Percentiles rank a stretch among this genome's conserved stretches.
phyloP scores from a whole-genome alignment of 2,888 invertebrate genomes.

The Tortricodes alternella region DNA sequence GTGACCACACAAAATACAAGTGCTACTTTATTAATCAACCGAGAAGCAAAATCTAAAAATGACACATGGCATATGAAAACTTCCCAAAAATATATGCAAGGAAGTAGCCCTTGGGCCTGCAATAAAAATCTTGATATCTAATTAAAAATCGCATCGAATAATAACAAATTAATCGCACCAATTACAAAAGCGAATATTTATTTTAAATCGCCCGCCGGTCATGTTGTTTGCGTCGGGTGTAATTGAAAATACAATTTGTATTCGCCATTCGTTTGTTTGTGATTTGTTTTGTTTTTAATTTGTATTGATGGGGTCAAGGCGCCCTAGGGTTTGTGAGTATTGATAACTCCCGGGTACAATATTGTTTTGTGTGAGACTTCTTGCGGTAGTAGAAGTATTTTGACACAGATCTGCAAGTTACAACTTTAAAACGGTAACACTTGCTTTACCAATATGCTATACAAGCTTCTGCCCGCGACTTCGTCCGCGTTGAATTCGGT shows the following conservation, averaged over 20 bases:
- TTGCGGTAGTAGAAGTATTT: too few species aligned
- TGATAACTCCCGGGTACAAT: not conserved
- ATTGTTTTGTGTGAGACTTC: not conserved
- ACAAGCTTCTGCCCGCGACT: too few species aligned
- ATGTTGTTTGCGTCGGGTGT: slow-evolving; percentile 20
- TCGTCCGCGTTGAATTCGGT: too few species aligned
- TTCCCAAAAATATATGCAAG: not conserved
- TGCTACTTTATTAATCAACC: too few species aligned
- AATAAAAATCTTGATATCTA: slow-evolving; percentile 8
- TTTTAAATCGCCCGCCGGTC: slow-evolving; percentile 21
- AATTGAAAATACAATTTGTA: slow-evolving; percentile 32
- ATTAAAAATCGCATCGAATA: slow-evolving; percentile 29
- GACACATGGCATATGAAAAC: too few species aligned
- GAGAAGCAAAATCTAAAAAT: too few species aligned
- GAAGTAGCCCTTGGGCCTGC: not conserved
- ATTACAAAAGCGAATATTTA: slow-evolving; percentile 32
- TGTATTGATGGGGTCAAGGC: slow-evolving; percentile 29
- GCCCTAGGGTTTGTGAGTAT: slow-evolving; percentile 5
- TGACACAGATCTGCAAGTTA: too few species aligned
- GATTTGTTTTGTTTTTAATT: slow-evolving; percentile 30
- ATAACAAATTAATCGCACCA: slow-evolving; percentile 28
- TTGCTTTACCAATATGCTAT: too few species aligned
- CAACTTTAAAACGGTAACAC: too few species aligned
- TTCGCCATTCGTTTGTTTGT: slow-evolving; percentile 24
- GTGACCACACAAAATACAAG: too few species aligned